These are phyloP conservation scores for Lamproptera curius DNA, from an alignment of 2,888 invertebrate genomes.

Conservation along the genomic window DNA sequence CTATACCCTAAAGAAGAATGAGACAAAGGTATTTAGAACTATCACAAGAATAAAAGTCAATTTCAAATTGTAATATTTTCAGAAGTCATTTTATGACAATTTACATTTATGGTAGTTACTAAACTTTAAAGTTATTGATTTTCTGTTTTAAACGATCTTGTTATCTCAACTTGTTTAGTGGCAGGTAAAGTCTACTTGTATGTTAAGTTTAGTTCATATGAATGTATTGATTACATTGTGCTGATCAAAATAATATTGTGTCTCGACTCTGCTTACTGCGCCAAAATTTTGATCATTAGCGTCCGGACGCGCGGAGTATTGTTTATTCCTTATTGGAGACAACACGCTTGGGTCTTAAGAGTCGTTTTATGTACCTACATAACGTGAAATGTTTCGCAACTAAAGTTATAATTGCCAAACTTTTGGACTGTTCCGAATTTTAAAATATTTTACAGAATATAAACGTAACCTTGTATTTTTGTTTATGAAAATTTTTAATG, in stretches of 20 bases:
- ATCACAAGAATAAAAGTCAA: too few relatives aligned
- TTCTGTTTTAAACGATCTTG: conserved; percentile 34
- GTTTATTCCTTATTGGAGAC: conserved; percentile 34
- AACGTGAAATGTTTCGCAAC: conserved; percentile 17
- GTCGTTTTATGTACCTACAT: conserved; percentile 18
- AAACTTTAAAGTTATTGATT: conserved; percentile 34
- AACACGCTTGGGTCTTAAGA: conserved; percentile 20
- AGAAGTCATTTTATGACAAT: too few relatives aligned
- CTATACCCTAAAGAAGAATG: too few relatives aligned
- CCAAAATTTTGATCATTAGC: conserved; percentile 53
- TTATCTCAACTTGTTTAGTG: conserved; percentile 21
- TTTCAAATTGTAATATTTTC: too few relatives aligned
- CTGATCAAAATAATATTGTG: conserved; percentile 53
- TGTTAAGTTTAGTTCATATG: conserved; percentile 18
- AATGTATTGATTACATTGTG: conserved; percentile 47
- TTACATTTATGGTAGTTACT: too few relatives aligned
- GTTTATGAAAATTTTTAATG: too few relatives aligned
- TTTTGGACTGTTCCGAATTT: too few relatives aligned
- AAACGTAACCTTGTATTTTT: too few relatives aligned
- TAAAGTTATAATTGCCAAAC: conserved; percentile 22
- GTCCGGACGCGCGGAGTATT: conserved; percentile 21
- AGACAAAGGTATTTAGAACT: too few relatives aligned
- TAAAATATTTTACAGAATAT: too few relatives aligned
- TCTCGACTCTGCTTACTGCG: conserved; percentile 35
- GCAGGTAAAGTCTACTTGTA: conserved; percentile 37